A percentile compares a stretch with the other conserved stretches of the same genome.
Evolutionary conservation across 2,797 vertebrate genomes (phyloP).

Genomic region (Taenioides sp.): DNA sequence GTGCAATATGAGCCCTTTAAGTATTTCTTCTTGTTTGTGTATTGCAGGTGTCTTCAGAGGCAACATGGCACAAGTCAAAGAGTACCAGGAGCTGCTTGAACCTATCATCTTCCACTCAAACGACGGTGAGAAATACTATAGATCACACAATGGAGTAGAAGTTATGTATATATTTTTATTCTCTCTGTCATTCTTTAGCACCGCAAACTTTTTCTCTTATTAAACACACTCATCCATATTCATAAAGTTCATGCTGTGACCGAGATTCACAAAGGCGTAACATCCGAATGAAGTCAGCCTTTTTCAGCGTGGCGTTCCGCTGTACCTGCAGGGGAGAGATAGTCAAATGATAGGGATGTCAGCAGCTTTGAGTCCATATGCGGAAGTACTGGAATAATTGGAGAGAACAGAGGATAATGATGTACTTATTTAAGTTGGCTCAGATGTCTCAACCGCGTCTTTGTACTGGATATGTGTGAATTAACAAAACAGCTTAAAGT

Average conservation of each 20-base stretch:
- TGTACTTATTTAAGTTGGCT: constrained; percentile 24
- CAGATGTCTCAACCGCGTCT: constrained; percentile 26
- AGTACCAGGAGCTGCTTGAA: constrained; percentile 89
- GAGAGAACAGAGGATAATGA: constrained; percentile 44
- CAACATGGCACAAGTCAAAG: constrained; percentile 87
- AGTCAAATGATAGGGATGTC: constrained; percentile 39
- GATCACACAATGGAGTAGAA: constrained; percentile 1
- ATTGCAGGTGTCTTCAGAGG: constrained; percentile 88
- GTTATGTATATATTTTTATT: constrained; percentile 7
- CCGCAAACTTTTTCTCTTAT: constrained; percentile 28
- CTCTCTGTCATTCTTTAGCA: constrained; percentile 14
- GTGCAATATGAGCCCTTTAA: too few relatives aligned
- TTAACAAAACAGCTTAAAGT: constrained; percentile 34
- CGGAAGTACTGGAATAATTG: constrained; percentile 46
- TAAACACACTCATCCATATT: constrained; percentile 51
- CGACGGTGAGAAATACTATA: constrained; percentile 79
- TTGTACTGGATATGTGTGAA: constrained; percentile 38
- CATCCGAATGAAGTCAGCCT: constrained; percentile 32
- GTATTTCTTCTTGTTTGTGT: constrained; percentile 14
- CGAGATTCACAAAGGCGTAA: constrained; percentile 21
- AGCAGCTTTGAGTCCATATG: constrained; percentile 35
- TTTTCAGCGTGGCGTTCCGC: constrained; percentile 15
- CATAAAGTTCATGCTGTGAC: constrained; percentile 40
- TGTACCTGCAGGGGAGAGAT: constrained; percentile 35
- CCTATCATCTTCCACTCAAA: constrained; percentile 86